These are phyloP conservation scores for Pygoscelis antarcticus DNA, from an alignment of 2,113 vertebrate species.

Conservation along the genomic window DNA sequence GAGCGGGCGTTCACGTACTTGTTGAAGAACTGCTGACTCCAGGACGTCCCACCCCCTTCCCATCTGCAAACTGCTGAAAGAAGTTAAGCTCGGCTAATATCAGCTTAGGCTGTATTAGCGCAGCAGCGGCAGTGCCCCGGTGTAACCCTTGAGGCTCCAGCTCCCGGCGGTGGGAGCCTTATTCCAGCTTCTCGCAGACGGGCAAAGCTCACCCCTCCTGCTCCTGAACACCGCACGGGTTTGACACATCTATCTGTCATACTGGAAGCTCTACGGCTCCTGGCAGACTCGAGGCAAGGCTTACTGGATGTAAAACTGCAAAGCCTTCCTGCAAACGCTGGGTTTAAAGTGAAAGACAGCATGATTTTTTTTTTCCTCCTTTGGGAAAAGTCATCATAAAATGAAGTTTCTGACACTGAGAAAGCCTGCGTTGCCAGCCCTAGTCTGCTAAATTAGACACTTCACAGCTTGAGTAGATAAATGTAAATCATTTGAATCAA, in stretches of 20 bases:
- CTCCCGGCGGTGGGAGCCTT: not conserved
- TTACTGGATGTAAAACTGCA: not conserved
- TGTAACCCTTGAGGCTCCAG: slow-evolving; percentile 70
- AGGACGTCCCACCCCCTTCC: slow-evolving; percentile 66
- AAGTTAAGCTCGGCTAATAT: slow-evolving; percentile 77
- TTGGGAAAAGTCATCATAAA: not conserved
- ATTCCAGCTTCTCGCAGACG: not conserved
- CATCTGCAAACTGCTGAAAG: slow-evolving; percentile 72
- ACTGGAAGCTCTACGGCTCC: not conserved
- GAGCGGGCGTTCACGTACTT: not conserved
- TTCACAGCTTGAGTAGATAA: not conserved
- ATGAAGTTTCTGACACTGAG: not conserved
- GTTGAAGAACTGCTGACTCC: slow-evolving; percentile 52
- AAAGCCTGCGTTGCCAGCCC: not conserved
- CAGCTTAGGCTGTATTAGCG: slow-evolving; percentile 80
- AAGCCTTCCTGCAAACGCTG: not conserved
- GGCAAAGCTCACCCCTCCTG: not conserved
- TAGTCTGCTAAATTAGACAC: not conserved
- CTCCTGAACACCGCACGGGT: not conserved
- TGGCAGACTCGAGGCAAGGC: not conserved
- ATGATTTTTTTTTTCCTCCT: rapidly evolving
- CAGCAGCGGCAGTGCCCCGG: slow-evolving; percentile 28
- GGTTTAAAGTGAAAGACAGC: not conserved
- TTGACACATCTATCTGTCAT: not conserved
- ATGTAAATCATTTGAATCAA: not conserved